Base-by-base conservation (phyloP, 2,113 vertebrate species). In the Speoplatyrhinus poulsoni region DNA sequence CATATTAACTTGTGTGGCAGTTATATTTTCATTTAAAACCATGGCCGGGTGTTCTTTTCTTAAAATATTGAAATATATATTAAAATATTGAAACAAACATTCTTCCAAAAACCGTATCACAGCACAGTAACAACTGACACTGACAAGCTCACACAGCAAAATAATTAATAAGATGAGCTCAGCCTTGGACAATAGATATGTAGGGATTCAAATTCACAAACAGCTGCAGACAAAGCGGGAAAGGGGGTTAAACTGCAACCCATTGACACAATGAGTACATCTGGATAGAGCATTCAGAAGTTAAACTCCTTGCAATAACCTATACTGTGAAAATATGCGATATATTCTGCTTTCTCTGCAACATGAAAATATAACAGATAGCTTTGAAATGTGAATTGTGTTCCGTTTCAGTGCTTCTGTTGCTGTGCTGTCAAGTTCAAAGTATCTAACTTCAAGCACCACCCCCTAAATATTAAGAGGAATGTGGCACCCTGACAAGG, bases 251-350 rank as follows among this genome's bases (percentile, higher is more conserved):
- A 6, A 32, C 57, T 60, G 65, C 9, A 75, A 80, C 65, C 70
- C 77, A 78, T 50, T 78, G 73, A 77, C 86, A 80, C 76, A 83
- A 55, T 70, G 70, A 81, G 80, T 85, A 75, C 78, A 84, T 82
- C 82, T 78, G 82, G 73, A 80, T 86, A 82, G 82, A 88, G 81
- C 82, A 88, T 89, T 89, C 70, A 90, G 77, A 56, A 75, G 56
- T 69, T 62, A 62, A 78, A 70, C 65, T 48, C 62, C 72, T 57
- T 69, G 62, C 47, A 65, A 76, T 66, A 67, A 82, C 80, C 60
- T 71, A 81, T 80, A 75, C 71, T 70, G 66, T 70, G 77, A 62
- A 69, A 65, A 64, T 54, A 62, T 58, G 32, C 61, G 52, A 78
- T 72, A 47, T 76, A 75, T 73, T 60, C 76, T 50, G 12, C 61